Conservation (phyloP, 2,113 vertebrate genomes). For the Petaurus breviceps region DNA sequence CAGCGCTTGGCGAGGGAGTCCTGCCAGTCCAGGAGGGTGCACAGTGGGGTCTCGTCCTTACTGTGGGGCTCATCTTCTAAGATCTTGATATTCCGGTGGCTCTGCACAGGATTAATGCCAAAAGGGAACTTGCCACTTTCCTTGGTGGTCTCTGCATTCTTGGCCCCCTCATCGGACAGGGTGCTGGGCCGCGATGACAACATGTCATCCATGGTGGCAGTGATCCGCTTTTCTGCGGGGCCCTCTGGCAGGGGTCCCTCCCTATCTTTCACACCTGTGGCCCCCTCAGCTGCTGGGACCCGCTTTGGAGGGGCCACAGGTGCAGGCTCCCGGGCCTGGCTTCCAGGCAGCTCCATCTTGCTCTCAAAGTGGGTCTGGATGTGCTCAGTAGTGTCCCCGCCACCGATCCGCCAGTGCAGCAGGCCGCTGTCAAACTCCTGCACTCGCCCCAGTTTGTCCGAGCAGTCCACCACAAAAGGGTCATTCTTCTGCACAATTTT, state of each 20-base stretch:
- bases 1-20: constrained; percentile 97
- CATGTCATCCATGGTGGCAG: constrained; percentile 93
- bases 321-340: constrained; percentile 84
- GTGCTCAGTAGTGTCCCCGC: constrained; percentile 97
- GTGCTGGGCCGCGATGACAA: constrained; percentile 90
- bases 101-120: constrained; percentile 85
- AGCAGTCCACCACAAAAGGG: constrained; percentile 92
- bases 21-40: constrained; percentile 96
- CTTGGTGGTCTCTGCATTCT: constrained; percentile 80
- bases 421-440: constrained; percentile 98
- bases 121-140: constrained; percentile 88
- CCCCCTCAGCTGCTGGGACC: constrained; percentile 79
- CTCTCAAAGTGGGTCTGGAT: constrained; percentile 99
- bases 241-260: constrained; percentile 81
- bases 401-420: constrained; percentile 97
- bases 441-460: constrained; percentile 90
- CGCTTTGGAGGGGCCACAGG: constrained; percentile 81
- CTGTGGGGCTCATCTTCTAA: constrained; percentile 99
- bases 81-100: constrained; percentile 89
- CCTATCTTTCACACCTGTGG: constrained; percentile 76
- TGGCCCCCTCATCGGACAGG: constrained; percentile 87
- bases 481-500: constrained; percentile 96
- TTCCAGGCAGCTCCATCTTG: constrained; percentile 86
- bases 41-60: constrained; percentile 96
- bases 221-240: constrained; percentile 87